Base-by-base conservation (phyloP, 1,140 invertebrate species). In the Cyclargus thomasi region DNA sequence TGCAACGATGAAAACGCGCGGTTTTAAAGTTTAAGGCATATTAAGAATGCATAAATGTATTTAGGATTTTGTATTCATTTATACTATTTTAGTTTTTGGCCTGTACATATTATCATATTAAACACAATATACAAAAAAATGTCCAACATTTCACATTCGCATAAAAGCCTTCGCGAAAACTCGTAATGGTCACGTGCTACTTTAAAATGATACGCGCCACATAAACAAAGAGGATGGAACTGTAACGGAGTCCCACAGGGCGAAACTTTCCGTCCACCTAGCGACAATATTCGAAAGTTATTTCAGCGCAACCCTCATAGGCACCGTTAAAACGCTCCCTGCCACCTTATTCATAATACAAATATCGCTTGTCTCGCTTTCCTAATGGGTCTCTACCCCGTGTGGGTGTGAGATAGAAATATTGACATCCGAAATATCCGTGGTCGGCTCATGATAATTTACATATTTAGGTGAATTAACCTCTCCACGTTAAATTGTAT, bases 241-340 rank as follows among this genome's bases (percentile, higher is more conserved):
- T 29, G 29, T 77, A 80, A 83, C 86, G 85, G 74, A 74, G 82
- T 88, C 88, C 86, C 88, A 74, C 65, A 85, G 88, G 88, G 87
- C 63, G 74, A 80, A 89, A 90, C 86, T 90, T 90, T 89, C 80
- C 85, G 88, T 90, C 88, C 88, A 89, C 85, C 85, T 87, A 83
- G 83, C 88, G 88, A 90, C 88, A 88, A 90, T 90, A 90, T 90
- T 90, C 88, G 88, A 89, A 90, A 90, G 88, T 90, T 90, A 90
- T 90, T 89, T 85, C 82, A 86, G 72, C 83, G 72, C 86, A 90
- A 84, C 86, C 85, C 86, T 90, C 88, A 86, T 89, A 89, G 88
- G 88, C 86, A 71, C 86, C 86, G 85, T 90, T 90, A 90, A 90
- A 90, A 90, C 88, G 87, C 86, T 88, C 86, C 85, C 88, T 85